A percentile compares a stretch with the other conserved stretches of the same genome.
Evolutionary conservation across 1,140 invertebrate species (phyloP).

Genomic region (Tribolium castaneum): DNA sequence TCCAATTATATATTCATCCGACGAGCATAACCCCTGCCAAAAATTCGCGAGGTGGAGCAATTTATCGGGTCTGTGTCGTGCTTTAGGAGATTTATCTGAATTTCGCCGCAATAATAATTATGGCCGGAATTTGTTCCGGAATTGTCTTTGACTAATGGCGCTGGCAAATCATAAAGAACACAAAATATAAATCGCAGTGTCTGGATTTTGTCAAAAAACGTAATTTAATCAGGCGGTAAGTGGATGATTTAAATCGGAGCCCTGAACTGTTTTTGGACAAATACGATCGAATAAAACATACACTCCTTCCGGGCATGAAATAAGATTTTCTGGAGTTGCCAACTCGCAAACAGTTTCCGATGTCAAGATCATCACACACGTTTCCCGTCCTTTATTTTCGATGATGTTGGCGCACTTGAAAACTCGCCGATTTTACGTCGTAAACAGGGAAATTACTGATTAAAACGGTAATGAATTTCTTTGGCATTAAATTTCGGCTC

Average conservation of each 20-base stretch:
- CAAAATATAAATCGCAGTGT: neutral
- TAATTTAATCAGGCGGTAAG: neutral
- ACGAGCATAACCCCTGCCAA: neutral
- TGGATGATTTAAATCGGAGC: neutral
- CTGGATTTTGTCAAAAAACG: neutral
- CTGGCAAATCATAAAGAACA: neutral
- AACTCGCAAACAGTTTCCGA: slow-evolving; percentile 11
- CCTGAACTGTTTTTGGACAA: slow-evolving; percentile 1
- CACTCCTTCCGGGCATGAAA: slow-evolving; percentile 18
- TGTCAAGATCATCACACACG: slow-evolving; percentile 9
- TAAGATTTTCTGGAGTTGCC: slow-evolving; percentile 10
- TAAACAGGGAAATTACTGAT: neutral
- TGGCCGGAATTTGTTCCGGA: neutral
- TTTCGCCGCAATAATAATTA: slow-evolving; percentile 11
- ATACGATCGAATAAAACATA: slow-evolving; percentile 15
- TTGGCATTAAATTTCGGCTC: neutral
- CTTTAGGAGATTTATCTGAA: slow-evolving; percentile 11
- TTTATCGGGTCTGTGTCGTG: neutral
- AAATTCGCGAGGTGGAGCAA: slow-evolving; percentile 12
- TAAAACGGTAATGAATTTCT: neutral
- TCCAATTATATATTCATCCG: slow-evolving; percentile 4
- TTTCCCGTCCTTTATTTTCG: slow-evolving; percentile 8
- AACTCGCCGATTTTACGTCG: neutral
- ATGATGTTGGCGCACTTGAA: neutral
- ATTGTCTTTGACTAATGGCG: neutral